Conservation (phyloP, 2,797 vertebrate genomes). For the Astyanax mexicanus region DNA sequence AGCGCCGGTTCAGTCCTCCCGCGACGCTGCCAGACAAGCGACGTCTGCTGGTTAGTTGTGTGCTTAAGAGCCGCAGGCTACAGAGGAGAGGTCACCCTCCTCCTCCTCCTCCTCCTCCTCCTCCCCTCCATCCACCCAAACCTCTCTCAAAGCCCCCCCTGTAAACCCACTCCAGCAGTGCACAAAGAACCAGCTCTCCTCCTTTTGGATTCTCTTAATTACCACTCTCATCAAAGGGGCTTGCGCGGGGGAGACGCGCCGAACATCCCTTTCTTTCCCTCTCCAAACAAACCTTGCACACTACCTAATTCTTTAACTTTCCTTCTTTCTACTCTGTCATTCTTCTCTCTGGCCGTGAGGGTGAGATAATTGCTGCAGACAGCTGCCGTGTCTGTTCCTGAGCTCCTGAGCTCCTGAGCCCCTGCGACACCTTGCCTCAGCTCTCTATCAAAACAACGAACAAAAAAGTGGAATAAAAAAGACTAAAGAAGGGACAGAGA, state of each 20-base stretch:
- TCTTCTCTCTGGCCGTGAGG: constrained; percentile 81
- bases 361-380: constrained; percentile 98
- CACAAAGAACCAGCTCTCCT: constrained; percentile 82
- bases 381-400: constrained; percentile 92
- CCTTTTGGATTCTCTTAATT: constrained; percentile 87
- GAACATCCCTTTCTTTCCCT: constrained; percentile 70
- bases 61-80: constrained; percentile 76
- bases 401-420: constrained; percentile 81
- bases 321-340: constrained; percentile 59
- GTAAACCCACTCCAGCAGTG: constrained; percentile 75
- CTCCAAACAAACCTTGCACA: constrained; percentile 43
- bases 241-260: constrained; percentile 73
- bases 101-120: constrained; percentile 37
- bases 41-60: constrained; percentile 73
- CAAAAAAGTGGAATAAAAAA: no score
- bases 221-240: constrained; percentile 84
- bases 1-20: constrained; percentile 67
- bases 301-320: constrained; percentile 54
- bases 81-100: constrained; percentile 72
- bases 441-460: constrained; percentile 77
- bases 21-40: constrained; percentile 76
- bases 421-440: constrained; percentile 76
- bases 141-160: constrained; percentile 52
- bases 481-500: constrained; percentile 49
- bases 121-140: constrained; percentile 59